phyloP scores from a whole-genome alignment of 2,113 vertebrate genomes.

The Triplophysa dalaica region DNA sequence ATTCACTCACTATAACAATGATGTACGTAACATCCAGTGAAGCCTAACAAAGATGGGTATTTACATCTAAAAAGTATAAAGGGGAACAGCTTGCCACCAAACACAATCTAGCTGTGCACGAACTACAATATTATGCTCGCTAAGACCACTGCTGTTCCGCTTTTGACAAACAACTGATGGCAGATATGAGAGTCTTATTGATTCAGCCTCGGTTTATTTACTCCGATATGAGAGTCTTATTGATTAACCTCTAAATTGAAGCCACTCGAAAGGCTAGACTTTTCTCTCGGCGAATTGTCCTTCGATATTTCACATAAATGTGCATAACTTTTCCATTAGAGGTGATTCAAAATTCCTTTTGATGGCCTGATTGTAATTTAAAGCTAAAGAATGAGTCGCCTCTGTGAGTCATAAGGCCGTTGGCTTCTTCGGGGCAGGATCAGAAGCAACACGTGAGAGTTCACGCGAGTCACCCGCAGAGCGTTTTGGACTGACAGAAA shows the following conservation, averaged over 20 bases:
- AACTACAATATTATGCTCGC: slow-evolving; percentile 24
- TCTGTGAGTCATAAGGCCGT: slow-evolving; percentile 31
- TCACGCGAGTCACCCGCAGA: not conserved
- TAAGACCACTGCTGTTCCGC: slow-evolving; percentile 30
- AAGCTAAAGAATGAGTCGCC: slow-evolving; percentile 13
- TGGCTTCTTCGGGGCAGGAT: not conserved
- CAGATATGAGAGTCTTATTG: slow-evolving; percentile 41
- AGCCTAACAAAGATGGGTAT: not conserved
- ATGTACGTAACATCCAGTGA: not conserved
- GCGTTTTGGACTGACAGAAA: slow-evolving; percentile 33
- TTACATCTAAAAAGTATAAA: not conserved
- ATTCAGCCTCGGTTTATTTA: slow-evolving; percentile 29
- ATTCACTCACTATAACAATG: not conserved
- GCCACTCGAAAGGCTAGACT: slow-evolving; percentile 15
- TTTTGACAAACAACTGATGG: slow-evolving; percentile 34
- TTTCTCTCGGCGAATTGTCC: slow-evolving; percentile 25
- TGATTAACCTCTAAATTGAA: slow-evolving; percentile 37
- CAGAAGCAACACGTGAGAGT: slow-evolving; percentile 17
- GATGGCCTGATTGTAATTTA: slow-evolving; percentile 24
- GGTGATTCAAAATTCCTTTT: slow-evolving; percentile 24
- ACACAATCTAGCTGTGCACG: slow-evolving; percentile 11
- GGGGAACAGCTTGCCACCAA: slow-evolving; percentile 5
- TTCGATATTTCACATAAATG: slow-evolving; percentile 13
- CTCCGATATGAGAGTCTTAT: slow-evolving; percentile 35
- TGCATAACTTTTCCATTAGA: slow-evolving; percentile 21